Conservation (phyloP, 2,113 vertebrate genomes). For the Cathartes aura region DNA sequence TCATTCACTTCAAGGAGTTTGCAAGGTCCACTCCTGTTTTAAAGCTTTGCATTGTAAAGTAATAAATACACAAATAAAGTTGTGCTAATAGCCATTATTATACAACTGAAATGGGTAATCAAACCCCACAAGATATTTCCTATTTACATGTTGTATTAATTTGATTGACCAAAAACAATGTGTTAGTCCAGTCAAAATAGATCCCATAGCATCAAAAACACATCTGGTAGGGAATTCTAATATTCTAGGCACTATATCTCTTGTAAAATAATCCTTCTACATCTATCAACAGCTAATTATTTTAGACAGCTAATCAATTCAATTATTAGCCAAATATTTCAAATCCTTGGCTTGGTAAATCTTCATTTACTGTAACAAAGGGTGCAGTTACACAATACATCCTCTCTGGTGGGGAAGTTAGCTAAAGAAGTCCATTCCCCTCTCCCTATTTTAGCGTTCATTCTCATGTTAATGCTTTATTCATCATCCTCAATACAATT, state of each 20-base stretch:
- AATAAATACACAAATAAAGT: background rate
- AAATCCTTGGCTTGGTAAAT: conserved; percentile 2
- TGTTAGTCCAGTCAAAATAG: background rate
- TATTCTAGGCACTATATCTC: background rate
- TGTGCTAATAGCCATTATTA: background rate
- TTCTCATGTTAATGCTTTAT: background rate
- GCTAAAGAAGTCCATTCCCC: background rate
- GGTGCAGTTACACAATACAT: background rate
- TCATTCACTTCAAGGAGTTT: background rate
- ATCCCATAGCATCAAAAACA: background rate
- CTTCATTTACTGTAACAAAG: background rate
- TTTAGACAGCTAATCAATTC: conserved; percentile 43
- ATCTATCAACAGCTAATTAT: conserved; percentile 31
- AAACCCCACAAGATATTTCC: background rate
- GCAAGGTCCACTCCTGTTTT: background rate
- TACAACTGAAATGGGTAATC: background rate
- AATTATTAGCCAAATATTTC: conserved; percentile 47
- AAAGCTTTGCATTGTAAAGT: background rate
- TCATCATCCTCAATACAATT: background rate
- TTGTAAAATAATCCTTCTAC: conserved; percentile 9
- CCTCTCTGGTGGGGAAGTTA: background rate
- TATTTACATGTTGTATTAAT: background rate
- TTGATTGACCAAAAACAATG: background rate
- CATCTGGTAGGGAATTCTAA: conserved; percentile 26
- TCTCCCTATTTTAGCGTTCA: background rate